Base-by-base conservation (phyloP, 2,888 invertebrate genomes). In the Chorisops tibialis region DNA sequence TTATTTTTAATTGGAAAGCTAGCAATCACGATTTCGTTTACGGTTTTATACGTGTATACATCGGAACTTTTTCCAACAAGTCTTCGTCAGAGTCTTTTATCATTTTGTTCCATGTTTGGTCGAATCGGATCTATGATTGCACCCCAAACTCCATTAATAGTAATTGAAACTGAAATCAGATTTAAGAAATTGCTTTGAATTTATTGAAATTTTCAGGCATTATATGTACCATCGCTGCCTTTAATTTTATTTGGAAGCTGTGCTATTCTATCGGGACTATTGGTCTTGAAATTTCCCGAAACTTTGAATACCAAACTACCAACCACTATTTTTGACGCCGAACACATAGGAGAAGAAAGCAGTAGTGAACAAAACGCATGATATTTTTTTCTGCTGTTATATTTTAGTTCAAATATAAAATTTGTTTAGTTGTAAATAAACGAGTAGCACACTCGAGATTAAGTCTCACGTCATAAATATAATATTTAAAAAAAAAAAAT, bases 61-160 rank as follows among this genome's bases (percentile, higher is more conserved):
- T 82, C 87, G 41, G 88, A 89, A 77, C 79, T 88, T 75, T 88
- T 87, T 74, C 88, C 88, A 9, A 89, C 88, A 49, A 80, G 79
- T 65, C 77, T 83, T 56, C 82, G 88, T 60, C 84, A 85, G 70
- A 85, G 86, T 16, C 80, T 87, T 67, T 79, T 88, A 50, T 85
- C 86, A 4, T 81, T 85, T 51, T 86, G 86, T 75, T 87, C 87
- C 50, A 86, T 87, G 79, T 81, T 86, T 67, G 88, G 88, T 45
- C 80, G 87, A 12, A 68, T 87, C 62, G 88, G 88, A 12, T 85
- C 87, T 14, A 83, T 87, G 72, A 74, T 87, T 58, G 87, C 88
- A 24, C 88, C 88, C 38, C 87, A 87, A 75, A 85, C 87, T 11
- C 85, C 85, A 14, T 75, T 87, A 38, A 73, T 88, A 69, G 75